Conservation (phyloP, 2,888 invertebrate species). For the Phorcus lineatus region DNA sequence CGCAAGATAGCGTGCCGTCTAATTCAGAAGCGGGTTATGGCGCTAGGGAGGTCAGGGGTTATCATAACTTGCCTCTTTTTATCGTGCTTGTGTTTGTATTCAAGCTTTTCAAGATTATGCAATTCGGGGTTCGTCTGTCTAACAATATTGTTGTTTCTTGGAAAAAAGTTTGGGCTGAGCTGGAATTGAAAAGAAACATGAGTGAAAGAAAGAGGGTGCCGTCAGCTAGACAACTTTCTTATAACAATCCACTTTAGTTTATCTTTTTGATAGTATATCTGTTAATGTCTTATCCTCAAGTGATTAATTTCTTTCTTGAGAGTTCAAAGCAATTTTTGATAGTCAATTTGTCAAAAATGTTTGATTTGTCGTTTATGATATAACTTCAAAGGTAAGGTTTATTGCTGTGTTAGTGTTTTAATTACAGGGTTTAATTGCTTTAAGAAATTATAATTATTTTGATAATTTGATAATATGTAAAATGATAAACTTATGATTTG, state of each 20-base stretch:
- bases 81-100: neutral
- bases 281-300: neutral
- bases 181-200: conserved; percentile 20
- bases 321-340: too few species aligned
- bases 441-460: too few species aligned
- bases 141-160: conserved; percentile 20
- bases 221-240: conserved; percentile 7
- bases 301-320: too few species aligned
- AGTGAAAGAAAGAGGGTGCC: neutral
- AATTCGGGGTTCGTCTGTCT: neutral
- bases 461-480: too few species aligned
- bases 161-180: neutral
- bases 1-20: neutral
- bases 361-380: too few species aligned
- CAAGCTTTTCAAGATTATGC: conserved; percentile 17
- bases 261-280: neutral
- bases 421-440: too few species aligned
- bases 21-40: neutral
- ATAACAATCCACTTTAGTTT: neutral
- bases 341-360: too few species aligned
- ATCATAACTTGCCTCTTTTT: conserved; percentile 14
- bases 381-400: too few species aligned
- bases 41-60: conserved; percentile 3
- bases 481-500: too few species aligned
- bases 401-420: too few species aligned